Conservation (phyloP, 2,113 vertebrate species). For the Passer domesticus region DNA sequence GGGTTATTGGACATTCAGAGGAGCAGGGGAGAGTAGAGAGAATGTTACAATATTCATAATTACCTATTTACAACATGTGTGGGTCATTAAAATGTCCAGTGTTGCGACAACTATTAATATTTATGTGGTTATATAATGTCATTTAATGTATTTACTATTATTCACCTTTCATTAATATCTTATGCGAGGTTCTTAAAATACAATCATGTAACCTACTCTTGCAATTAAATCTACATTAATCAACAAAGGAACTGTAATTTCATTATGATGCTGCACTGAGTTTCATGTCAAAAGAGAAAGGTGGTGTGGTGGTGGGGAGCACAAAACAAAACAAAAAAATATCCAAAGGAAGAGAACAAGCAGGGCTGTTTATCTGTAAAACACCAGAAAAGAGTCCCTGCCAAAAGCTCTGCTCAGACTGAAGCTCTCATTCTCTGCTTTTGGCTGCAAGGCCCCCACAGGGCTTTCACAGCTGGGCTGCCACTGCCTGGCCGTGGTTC, state of each 20-base stretch:
- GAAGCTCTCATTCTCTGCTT: background rate
- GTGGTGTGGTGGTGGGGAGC: background rate
- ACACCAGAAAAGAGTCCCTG: background rate
- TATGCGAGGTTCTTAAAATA: background rate
- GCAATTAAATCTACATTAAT: constrained; percentile 39
- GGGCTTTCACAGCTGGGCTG: background rate
- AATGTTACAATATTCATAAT: background rate
- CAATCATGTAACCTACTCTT: background rate
- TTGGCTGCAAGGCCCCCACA: background rate
- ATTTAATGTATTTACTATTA: constrained; percentile 10
- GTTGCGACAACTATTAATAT: constrained; percentile 13
- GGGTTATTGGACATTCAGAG: background rate
- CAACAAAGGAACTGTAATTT: background rate
- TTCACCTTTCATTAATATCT: constrained; percentile 16
- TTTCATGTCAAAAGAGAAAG: background rate
- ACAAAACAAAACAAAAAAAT: background rate
- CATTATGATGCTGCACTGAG: background rate
- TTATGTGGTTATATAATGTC: constrained; percentile 14
- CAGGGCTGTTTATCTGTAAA: background rate
- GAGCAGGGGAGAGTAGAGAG: background rate
- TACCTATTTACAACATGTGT: background rate
- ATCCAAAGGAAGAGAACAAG: background rate
- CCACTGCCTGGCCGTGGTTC: background rate
- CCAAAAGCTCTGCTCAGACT: background rate
- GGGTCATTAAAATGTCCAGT: constrained; percentile 12